Base-by-base conservation (phyloP, 2,888 invertebrate species). In the Melolontha melolontha region DNA sequence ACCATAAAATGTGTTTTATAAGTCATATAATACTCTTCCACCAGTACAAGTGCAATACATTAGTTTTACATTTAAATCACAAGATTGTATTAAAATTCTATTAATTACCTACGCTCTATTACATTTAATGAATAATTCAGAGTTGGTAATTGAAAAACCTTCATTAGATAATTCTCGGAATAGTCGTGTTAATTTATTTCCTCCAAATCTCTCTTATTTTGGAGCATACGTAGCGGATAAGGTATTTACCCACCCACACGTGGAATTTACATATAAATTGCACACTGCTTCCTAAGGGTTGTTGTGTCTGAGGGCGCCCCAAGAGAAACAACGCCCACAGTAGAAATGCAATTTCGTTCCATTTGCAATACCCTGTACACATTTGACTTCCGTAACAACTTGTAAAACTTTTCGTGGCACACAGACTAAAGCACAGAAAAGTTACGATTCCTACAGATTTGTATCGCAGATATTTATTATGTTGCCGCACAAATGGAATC, bases 311-410 rank as follows among this genome's bases (percentile, higher is more conserved):
- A 54, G 54, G 34, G 39, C 39, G 40, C 40, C 54, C 57, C 42
- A 12, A 14, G 57, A 57, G 44, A 14, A 27, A 27, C 27, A 42
- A 12, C 42, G 40, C 22, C 11, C 57, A 22, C 27, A 12, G 22
- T 57, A 29, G 57, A 57, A 57, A 44, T 57, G 57, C 57, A 57
- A 57, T 57, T 54, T 54, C 39, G 54, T 54, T 54, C 54, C 54
- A 54, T 54, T 57, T 57, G 57, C 40, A 44, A 27, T 42, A 44
- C 22, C 29, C 57, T 7, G 42, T 29, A 57, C 44, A 57, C 29
- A 57, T 57, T 57, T 57, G 42, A 42, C 42, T 57, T 57, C 42
- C 42, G 57, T 22, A 42, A 57, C 57, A 44, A 22, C 57, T 44
- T 27, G 14, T 11, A 42, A 44, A 57, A 57, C 27, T 57, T 57